Evolutionary conservation across 1,140 invertebrate genomes (phyloP).

Genomic region (Scaptomyza hsui): DNA sequence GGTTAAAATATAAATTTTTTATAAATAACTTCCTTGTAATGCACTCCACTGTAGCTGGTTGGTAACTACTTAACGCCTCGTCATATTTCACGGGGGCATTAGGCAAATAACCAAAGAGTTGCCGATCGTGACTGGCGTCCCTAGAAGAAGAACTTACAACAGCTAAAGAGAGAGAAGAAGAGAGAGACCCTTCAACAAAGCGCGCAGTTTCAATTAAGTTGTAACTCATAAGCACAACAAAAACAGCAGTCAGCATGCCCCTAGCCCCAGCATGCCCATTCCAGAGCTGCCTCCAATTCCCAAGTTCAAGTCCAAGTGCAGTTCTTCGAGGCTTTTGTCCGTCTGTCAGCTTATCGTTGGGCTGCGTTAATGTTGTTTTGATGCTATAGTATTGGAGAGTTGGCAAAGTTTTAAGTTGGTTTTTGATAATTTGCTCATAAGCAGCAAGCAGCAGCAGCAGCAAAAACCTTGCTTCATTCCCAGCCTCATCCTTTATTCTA

Average conservation of each 20-base stretch:
- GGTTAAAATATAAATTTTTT: no score
- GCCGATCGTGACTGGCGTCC: slow-evolving; percentile 73
- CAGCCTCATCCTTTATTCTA: slow-evolving; percentile 19
- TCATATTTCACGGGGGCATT: slow-evolving; percentile 76
- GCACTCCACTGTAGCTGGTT: slow-evolving; percentile 50
- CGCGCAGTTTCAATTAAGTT: slow-evolving; percentile 79
- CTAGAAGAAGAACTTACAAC: slow-evolving; percentile 21
- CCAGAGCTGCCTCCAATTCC: background rate
- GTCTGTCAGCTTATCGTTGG: background rate
- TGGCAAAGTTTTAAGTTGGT: slow-evolving; percentile 36
- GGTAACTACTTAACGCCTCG: slow-evolving; percentile 78
- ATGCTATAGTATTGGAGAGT: slow-evolving; percentile 58
- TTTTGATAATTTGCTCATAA: slow-evolving; percentile 64
- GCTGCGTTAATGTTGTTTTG: slow-evolving; percentile 74
- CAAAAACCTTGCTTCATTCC: slow-evolving; percentile 12
- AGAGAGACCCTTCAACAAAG: slow-evolving; percentile 33
- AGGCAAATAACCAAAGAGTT: slow-evolving; percentile 63
- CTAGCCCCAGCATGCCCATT: background rate
- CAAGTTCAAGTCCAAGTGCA: slow-evolving; percentile 29
- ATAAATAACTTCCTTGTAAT: no score
- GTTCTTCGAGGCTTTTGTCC: background rate
- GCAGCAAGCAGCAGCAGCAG: slow-evolving; percentile 47
- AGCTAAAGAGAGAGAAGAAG: slow-evolving; percentile 18
- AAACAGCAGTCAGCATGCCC: slow-evolving; percentile 5
- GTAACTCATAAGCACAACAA: slow-evolving; percentile 66